Evolutionary conservation across 2,797 vertebrate genomes (phyloP), one percentile per base, ranked within the genome.

Genomic region (Channallabes apus): DNA sequence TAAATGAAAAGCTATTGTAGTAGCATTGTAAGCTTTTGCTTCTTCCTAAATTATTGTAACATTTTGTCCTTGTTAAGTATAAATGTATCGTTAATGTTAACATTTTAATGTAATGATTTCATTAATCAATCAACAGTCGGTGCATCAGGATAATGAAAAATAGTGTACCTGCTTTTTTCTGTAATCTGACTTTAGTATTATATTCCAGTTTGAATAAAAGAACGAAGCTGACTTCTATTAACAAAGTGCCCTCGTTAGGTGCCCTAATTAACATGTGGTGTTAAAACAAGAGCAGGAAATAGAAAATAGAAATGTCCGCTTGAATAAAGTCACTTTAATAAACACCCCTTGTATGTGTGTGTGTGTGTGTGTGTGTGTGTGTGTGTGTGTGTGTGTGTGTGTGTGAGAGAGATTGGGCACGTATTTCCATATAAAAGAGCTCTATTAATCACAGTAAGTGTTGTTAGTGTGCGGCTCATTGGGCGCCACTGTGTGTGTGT

Each of bases 381-480:
- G 94, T 95, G 95, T 94, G 95, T 95, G 95, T 96, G 95, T 95
- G 95, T 95, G 94, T 91, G 92, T 93, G 95, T 94, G 93, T 94
- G 94, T 95, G 93, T 93, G 87, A 89, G 91, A 92, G 93, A 91
- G 88, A 8, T 46, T 46, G 73, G 85, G 88, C 93, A 94, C 94
- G 94, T 51, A 80, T 65, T 65, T 65, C 24, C 78, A 80, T 80
- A 80, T 94, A 96, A 96, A 78, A 97, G 96, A 96, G 96, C 96
- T 96, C 97, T 97, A 94, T 98, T 97, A 97, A 98, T 98, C 97
- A 97, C 96, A 95, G 95, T 96, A 96, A 91, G 95, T 96, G 96
- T 97, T 61, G 96, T 80, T 67, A 17, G 62, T 51, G 61, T 29
- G 62, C 17, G 79, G 96, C 96, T 97, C 97, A 96, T 96, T 97